Conservation (phyloP, 1,140 invertebrate genomes). For the Euborellia annulipes region DNA sequence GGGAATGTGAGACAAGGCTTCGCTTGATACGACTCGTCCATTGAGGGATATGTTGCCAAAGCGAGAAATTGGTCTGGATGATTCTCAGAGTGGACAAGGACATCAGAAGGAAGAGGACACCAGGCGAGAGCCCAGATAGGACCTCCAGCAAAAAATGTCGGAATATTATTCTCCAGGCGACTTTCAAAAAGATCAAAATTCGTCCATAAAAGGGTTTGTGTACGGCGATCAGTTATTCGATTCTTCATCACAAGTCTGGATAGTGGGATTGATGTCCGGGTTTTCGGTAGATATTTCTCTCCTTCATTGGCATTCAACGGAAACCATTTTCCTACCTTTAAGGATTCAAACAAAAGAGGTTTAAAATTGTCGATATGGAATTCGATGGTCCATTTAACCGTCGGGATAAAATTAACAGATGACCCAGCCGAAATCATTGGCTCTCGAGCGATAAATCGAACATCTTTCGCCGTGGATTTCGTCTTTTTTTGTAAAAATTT, state of each 20-base stretch:
- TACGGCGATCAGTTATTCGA: slow-evolving; percentile 8
- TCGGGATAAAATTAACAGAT: no score
- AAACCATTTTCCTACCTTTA: no score
- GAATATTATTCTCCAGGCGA: slow-evolving; percentile 7
- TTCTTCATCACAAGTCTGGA: neutral
- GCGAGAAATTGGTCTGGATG: slow-evolving; percentile 34
- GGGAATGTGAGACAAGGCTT: slow-evolving; percentile 24
- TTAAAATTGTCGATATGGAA: no score
- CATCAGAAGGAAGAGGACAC: slow-evolving; percentile 32
- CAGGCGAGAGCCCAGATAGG: slow-evolving; percentile 40
- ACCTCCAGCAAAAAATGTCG: slow-evolving; percentile 42
- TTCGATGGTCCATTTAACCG: no score
- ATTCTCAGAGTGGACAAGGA: slow-evolving; percentile 12
- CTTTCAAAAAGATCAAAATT: slow-evolving; percentile 17
- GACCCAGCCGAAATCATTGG: no score
- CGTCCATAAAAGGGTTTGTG: neutral
- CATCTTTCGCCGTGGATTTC: no score
- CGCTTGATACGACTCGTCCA: slow-evolving; percentile 27
- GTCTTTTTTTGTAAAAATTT: no score
- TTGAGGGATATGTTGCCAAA: slow-evolving; percentile 30
- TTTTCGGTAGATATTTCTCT: slow-evolving; percentile 3
- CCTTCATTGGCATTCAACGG: no score
- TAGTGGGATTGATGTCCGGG: slow-evolving; percentile 1
- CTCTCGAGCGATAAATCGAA: no score
- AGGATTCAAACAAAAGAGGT: no score